These are phyloP conservation scores for Shinisaurus crocodilurus DNA, from an alignment of 2,113 vertebrate species.

Conservation along the genomic window DNA sequence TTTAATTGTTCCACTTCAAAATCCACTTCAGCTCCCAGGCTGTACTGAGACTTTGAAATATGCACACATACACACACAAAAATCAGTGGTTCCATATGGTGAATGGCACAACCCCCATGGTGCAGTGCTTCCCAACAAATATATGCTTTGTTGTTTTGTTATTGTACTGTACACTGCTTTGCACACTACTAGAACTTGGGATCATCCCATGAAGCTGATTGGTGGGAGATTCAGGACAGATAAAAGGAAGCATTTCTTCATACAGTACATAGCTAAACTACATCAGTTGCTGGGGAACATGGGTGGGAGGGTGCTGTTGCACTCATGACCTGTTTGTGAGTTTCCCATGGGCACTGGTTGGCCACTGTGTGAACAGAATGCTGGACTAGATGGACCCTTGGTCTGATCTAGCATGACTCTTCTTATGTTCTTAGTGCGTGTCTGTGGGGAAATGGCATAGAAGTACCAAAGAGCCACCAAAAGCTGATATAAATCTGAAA, in stretches of 20 bases:
- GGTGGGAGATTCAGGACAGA: too few species aligned
- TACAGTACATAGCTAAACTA: too few species aligned
- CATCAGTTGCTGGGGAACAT: too few species aligned
- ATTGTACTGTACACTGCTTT: background rate
- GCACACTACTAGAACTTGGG: background rate
- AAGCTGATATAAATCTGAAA: background rate
- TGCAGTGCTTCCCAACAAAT: background rate
- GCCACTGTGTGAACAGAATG: too few species aligned
- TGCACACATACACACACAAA: background rate
- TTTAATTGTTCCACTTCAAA: background rate
- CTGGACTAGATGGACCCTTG: too few species aligned
- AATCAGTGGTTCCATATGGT: background rate
- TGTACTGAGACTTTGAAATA: background rate
- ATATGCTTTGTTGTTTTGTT: background rate
- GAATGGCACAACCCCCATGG: background rate
- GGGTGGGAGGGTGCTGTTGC: too few species aligned
- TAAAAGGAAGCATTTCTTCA: too few species aligned
- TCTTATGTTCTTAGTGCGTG: background rate
- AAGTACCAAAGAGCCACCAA: background rate
- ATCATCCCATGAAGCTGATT: too few species aligned
- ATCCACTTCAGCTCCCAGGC: background rate
- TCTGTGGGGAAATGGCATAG: background rate
- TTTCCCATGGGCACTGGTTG: too few species aligned
- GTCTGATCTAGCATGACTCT: too few species aligned
- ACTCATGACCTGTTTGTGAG: too few species aligned